Percentiles rank a stretch among this genome's conserved stretches.
These are phyloP conservation scores for Podiceps cristatus DNA, from an alignment of 2,113 vertebrate species.

Conservation along the genomic window DNA sequence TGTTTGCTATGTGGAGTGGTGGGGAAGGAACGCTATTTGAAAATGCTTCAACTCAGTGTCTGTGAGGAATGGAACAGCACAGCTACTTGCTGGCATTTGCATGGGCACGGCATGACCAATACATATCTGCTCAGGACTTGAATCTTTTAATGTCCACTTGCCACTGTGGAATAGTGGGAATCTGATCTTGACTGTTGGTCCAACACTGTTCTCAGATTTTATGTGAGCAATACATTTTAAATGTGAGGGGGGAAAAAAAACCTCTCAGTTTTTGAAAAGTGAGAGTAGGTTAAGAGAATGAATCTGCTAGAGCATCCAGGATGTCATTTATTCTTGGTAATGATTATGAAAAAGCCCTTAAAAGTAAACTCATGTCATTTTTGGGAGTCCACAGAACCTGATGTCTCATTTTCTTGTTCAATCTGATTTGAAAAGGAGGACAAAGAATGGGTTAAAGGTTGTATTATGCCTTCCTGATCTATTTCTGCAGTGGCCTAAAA, in stretches of 20 bases:
- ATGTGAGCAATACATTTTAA: not conserved
- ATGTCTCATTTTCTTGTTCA: not conserved
- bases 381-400: not conserved
- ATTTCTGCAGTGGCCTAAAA: not conserved
- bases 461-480: not conserved
- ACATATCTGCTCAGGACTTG: not conserved
- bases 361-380: not conserved
- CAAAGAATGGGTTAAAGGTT: not conserved
- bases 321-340: not conserved
- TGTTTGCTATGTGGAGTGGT: not conserved
- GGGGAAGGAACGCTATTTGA: not conserved
- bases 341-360: not conserved
- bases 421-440: not conserved
- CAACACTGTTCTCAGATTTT: not conserved
- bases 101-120: not conserved
- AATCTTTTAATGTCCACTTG: not conserved
- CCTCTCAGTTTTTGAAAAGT: not conserved
- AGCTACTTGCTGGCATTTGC: not conserved
- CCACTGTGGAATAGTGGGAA: not conserved
- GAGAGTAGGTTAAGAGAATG: not conserved
- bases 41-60: not conserved
- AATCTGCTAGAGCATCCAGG: not conserved
- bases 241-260: fast-evolving
- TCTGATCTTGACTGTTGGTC: not conserved
- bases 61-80: not conserved